phyloP scores from a whole-genome alignment of 2,888 invertebrate species.

The Troides aeacus region DNA sequence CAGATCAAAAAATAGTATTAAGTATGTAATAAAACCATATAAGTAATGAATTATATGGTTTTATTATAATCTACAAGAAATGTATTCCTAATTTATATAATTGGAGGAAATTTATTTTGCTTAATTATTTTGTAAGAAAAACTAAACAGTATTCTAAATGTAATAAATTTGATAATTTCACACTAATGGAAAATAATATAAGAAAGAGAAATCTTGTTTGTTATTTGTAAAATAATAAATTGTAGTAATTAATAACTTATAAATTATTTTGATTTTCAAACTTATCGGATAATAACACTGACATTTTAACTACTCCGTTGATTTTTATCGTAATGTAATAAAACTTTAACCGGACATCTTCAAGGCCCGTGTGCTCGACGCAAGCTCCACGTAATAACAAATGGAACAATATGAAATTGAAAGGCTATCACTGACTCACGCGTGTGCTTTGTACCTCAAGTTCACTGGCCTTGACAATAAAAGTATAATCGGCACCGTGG shows the following conservation, averaged over 20 bases:
- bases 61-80: too few species aligned
- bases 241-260: neutral
- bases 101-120: too few species aligned
- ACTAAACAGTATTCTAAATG: too few species aligned
- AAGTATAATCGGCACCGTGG: slow-evolving; percentile 67
- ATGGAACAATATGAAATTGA: slow-evolving; percentile 69
- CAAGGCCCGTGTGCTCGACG: slow-evolving; percentile 56
- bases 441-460: slow-evolving; percentile 50
- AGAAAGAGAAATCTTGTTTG: too few species aligned
- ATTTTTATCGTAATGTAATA: slow-evolving; percentile 23
- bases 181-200: too few species aligned
- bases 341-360: slow-evolving; percentile 31
- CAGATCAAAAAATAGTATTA: too few species aligned
- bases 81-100: too few species aligned
- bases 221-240: too few species aligned
- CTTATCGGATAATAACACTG: slow-evolving; percentile 3
- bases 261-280: neutral
- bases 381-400: slow-evolving; percentile 46
- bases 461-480: slow-evolving; percentile 75
- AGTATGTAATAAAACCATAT: too few species aligned
- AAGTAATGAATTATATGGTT: too few species aligned
- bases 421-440: slow-evolving; percentile 75
- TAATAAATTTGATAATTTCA: too few species aligned
- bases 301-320: slow-evolving; percentile 22
- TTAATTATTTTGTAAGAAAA: too few species aligned